Evolutionary conservation across 2,888 invertebrate species (phyloP).

Genomic region (Tenthredo amoena): DNA sequence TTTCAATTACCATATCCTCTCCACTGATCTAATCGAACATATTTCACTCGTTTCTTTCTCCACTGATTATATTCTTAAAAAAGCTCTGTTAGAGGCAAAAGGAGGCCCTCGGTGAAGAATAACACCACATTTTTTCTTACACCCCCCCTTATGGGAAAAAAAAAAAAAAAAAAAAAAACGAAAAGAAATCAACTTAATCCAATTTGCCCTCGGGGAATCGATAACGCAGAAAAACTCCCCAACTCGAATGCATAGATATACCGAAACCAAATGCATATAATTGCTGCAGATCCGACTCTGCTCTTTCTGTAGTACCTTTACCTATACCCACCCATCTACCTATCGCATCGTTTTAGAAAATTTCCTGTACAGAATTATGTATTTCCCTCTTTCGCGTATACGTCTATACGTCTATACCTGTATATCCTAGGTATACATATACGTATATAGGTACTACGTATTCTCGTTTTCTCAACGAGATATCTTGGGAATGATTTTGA

Average conservation of each 20-base stretch:
- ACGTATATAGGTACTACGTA: background rate
- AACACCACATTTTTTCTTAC: background rate
- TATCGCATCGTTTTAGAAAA: background rate
- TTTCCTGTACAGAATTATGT: background rate
- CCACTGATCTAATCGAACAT: background rate
- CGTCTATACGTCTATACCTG: background rate
- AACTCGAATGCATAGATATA: background rate
- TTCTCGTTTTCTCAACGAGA: conserved; percentile 7
- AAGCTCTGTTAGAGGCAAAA: background rate
- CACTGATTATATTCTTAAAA: background rate
- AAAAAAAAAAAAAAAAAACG: too few species aligned
- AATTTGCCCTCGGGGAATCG: background rate
- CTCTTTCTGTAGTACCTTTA: background rate
- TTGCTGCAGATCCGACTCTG: background rate
- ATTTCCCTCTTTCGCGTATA: background rate
- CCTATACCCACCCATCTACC: background rate
- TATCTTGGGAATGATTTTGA: conserved; percentile 1
- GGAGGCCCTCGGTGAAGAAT: background rate
- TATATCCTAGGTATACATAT: background rate
- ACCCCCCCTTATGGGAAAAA: too few species aligned
- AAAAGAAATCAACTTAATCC: background rate
- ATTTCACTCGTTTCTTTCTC: background rate
- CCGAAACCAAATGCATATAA: background rate
- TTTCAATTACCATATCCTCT: conserved; percentile 2
- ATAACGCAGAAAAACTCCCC: background rate